Base-by-base conservation (phyloP, 1,140 invertebrate species). In the Sinonovacula constricta region DNA sequence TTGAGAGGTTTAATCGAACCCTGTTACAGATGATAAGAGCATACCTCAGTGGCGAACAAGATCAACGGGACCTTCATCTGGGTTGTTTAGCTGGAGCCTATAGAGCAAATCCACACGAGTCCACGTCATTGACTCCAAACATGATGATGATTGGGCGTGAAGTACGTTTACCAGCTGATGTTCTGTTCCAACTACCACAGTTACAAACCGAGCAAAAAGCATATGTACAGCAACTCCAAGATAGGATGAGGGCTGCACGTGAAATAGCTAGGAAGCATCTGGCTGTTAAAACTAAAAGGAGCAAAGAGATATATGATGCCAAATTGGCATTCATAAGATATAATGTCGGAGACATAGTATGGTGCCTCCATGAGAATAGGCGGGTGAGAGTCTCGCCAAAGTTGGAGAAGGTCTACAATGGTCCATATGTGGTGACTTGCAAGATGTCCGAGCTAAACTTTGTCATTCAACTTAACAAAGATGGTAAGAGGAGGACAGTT, bases 1-100 rank as follows among this genome's bases (percentile, higher is more conserved):
- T 49, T 3, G 68, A 71, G 34, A 24, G 68, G 31, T 59, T 24
- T 22, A 71, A 71, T 36, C 30, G 56, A 15, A 36, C 68, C 7
- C 56, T 71, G 18, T n/a, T 71, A 1, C 39, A 71, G 34, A 71
- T 71, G 68, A 71, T 71, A 22, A 22, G 53, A 0, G 66, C 66
- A 0, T 68, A 54, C 22, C 24, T 68, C 18, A 54, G 30, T 22
- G 51, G 26, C 12, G 31, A 59, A 45, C 68, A 71, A 71, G 45
- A 30, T 1, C 54, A 71, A 4, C 60, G 54, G 68, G 68, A 71
- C 28, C 14, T 59, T 14, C n/a, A n/a, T n/a, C n/a, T n/a, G n/a
- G n/a, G n/a, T n/a, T n/a, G n/a, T n/a, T n/a, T n/a, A n/a, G n/a
- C 68, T 24, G 68, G 68, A 14, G 56, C 68, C 24, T 71, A 71